phyloP scores from a whole-genome alignment of 2,113 vertebrate genomes.

The Alethe diademata region DNA sequence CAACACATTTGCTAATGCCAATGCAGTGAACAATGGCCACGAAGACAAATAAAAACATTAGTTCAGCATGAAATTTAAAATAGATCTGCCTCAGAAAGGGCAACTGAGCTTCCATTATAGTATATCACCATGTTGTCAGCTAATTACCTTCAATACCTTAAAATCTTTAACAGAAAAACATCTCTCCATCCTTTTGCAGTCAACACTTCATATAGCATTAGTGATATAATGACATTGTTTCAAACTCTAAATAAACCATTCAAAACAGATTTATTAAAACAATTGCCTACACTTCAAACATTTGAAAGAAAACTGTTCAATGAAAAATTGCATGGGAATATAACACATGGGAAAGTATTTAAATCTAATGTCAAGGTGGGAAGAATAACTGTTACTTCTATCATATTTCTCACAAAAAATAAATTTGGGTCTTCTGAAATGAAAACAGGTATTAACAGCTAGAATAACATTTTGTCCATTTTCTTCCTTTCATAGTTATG shows the following conservation, averaged over 20 bases:
- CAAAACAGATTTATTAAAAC: slow-evolving; percentile 24
- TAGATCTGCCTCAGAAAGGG: not conserved
- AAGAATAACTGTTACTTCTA: not conserved
- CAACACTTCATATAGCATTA: not conserved
- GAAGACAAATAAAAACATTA: slow-evolving; percentile 23
- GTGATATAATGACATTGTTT: not conserved
- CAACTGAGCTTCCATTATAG: not conserved
- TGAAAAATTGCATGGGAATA: slow-evolving; percentile 8
- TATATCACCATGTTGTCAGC: slow-evolving; percentile 8
- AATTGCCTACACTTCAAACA: slow-evolving; percentile 28
- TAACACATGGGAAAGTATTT: not conserved
- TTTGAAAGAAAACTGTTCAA: slow-evolving; percentile 13
- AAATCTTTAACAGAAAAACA: not conserved
- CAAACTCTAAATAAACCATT: not conserved
- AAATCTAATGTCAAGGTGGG: not conserved
- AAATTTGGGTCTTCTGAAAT: not conserved
- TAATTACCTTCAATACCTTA: slow-evolving; percentile 13
- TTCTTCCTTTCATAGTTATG: not conserved
- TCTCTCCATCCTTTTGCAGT: not conserved
- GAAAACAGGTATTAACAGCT: not conserved
- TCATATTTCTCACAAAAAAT: not conserved
- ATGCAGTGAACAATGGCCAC: not conserved
- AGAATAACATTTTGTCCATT: not conserved
- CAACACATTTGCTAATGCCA: not conserved
- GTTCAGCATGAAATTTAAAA: slow-evolving; percentile 20